A percentile compares a stretch with the other conserved stretches of the same genome.
Evolutionary conservation across 1,140 invertebrate genomes (phyloP).

Genomic region (Aphis craccivora): DNA sequence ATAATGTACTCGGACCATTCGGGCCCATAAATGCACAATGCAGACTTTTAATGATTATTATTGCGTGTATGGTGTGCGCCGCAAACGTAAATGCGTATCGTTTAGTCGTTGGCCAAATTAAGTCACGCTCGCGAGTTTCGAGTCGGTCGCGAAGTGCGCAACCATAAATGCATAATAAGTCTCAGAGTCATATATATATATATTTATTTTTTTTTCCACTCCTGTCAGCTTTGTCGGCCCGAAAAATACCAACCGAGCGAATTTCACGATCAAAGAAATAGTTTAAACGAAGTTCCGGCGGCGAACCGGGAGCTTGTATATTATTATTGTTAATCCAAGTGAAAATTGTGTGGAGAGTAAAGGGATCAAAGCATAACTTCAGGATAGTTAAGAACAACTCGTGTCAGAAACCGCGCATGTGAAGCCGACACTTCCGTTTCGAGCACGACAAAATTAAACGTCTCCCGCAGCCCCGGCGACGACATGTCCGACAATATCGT

Average conservation of each 20-base stretch:
- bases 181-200: neutral
- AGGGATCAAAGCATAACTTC: constrained; percentile 24
- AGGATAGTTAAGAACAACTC: constrained; percentile 34
- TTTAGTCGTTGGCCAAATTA: neutral
- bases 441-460: constrained; percentile 37
- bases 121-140: neutral
- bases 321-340: constrained; percentile 33
- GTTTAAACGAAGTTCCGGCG: constrained; percentile 23
- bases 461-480: constrained; percentile 17
- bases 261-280: constrained; percentile 42
- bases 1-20: neutral
- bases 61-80: neutral
- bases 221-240: too few species aligned
- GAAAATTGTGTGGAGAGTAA: neutral
- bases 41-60: neutral
- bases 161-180: neutral
- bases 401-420: neutral
- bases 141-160: neutral
- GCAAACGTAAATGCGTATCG: neutral
- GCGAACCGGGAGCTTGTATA: neutral
- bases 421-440: constrained; percentile 19
- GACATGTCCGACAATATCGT: neutral
- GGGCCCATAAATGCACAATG: neutral
- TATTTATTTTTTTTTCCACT: neutral
- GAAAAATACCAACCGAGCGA: constrained; percentile 4